Evolutionary conservation across 2,888 invertebrate species (phyloP).

Genomic region (Blera fallax): DNA sequence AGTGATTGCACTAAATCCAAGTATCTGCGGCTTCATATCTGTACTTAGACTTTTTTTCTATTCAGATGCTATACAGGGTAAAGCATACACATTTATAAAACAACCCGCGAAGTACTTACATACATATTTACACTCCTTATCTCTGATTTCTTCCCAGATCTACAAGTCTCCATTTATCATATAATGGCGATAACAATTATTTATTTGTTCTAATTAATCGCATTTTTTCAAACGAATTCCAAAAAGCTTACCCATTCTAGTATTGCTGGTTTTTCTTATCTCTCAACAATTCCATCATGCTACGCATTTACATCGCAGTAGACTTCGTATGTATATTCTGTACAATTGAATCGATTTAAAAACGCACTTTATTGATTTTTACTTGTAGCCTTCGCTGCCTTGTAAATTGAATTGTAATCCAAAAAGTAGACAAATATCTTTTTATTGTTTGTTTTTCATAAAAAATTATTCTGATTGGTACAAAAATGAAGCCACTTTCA

Average conservation of each 20-base stretch:
- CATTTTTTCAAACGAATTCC: neutral
- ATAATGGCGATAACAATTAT: neutral
- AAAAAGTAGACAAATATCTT: conserved; percentile 12
- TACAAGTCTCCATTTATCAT: neutral
- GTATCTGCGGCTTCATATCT: too few species aligned
- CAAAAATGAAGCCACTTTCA: conserved; percentile 35
- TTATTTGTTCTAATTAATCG: neutral
- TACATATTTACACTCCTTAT: too few species aligned
- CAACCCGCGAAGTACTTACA: too few species aligned
- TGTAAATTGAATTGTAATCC: conserved; percentile 9
- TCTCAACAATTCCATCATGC: neutral
- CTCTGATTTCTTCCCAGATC: too few species aligned
- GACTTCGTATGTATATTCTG: neutral
- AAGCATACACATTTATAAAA: too few species aligned
- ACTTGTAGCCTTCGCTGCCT: neutral
- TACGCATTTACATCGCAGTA: neutral
- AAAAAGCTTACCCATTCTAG: neutral
- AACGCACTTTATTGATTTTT: neutral
- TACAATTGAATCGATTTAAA: conserved; percentile 17
- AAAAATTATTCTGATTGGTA: conserved; percentile 31
- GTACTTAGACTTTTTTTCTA: too few species aligned
- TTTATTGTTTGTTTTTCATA: conserved; percentile 38
- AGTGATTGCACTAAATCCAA: too few species aligned
- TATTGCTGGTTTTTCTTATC: conserved; percentile 1
- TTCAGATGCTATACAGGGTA: too few species aligned